These are phyloP conservation scores for Lates calcarifer DNA, from an alignment of 2,113 vertebrate species.

Conservation along the genomic window DNA sequence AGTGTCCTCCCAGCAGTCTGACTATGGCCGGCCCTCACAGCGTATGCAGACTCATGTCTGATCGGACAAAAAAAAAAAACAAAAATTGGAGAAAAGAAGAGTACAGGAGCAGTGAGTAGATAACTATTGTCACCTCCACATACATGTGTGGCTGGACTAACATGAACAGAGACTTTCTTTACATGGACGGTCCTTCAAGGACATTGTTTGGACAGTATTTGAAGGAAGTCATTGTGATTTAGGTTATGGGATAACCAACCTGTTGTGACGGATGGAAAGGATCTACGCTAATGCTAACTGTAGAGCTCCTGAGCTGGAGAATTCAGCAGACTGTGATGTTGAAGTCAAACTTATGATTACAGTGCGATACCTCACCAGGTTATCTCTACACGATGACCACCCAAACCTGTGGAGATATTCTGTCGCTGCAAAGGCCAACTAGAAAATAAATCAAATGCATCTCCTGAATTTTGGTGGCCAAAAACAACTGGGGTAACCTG, in stretches of 20 bases:
- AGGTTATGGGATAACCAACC: constrained; percentile 52
- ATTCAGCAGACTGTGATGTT: constrained; percentile 68
- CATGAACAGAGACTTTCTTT: constrained; percentile 71
- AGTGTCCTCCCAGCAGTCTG: constrained; percentile 87
- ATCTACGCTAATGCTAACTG: constrained; percentile 41
- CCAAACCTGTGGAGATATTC: constrained; percentile 62
- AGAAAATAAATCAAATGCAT: constrained; percentile 51
- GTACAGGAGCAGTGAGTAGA: constrained; percentile 49
- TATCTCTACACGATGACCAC: constrained; percentile 54
- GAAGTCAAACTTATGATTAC: constrained; percentile 57
- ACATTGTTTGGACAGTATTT: constrained; percentile 60
- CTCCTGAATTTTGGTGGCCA: constrained; percentile 56
- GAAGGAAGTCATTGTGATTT: constrained; percentile 55
- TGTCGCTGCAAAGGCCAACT: constrained; percentile 51
- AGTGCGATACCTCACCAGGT: constrained; percentile 65
- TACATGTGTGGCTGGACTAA: constrained; percentile 68
- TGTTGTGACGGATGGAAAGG: constrained; percentile 52
- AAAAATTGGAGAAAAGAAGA: background rate
- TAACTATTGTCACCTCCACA: constrained; percentile 57
- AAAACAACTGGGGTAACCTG: constrained; percentile 52
- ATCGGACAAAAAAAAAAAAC: constrained; percentile 60
- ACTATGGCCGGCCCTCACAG: constrained; percentile 88
- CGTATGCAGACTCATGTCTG: constrained; percentile 96
- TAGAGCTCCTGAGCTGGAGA: constrained; percentile 57
- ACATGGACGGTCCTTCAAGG: constrained; percentile 55